Conservation (phyloP, 2,797 vertebrate species). For the Lepilemur ruficaudatus region DNA sequence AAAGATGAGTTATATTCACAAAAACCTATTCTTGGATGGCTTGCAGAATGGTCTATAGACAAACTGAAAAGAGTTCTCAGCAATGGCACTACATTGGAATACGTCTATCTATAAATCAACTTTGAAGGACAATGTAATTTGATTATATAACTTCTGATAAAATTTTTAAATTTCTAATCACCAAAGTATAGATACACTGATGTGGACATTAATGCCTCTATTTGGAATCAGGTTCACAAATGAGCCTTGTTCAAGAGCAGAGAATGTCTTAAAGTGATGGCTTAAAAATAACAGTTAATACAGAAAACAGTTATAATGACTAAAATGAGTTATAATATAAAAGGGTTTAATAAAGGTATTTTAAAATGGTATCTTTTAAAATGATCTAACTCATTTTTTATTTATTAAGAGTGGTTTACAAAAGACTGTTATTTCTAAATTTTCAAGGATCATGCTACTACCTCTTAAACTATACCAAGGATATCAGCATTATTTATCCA, state of each 20-base stretch:
- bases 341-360: neutral
- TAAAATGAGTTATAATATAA: neutral
- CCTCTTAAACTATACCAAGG: neutral
- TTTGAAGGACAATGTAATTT: neutral
- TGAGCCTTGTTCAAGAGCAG: neutral
- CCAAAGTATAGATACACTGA: neutral
- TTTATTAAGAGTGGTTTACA: slow-evolving; percentile 4
- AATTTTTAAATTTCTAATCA: slow-evolving; percentile 4
- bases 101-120: neutral
- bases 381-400: neutral
- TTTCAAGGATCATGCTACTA: neutral
- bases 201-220: neutral
- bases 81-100: neutral
- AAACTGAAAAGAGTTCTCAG: neutral
- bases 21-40: neutral
- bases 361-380: neutral
- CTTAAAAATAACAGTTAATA: neutral
- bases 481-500: neutral
- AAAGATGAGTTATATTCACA: slow-evolving; percentile 16
- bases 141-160: neutral
- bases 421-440: neutral
- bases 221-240: neutral
- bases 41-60: neutral
- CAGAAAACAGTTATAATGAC: neutral
- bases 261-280: slow-evolving; percentile 1